Base-by-base conservation (phyloP, 1,140 invertebrate genomes). In the Neelides sp. region DNA sequence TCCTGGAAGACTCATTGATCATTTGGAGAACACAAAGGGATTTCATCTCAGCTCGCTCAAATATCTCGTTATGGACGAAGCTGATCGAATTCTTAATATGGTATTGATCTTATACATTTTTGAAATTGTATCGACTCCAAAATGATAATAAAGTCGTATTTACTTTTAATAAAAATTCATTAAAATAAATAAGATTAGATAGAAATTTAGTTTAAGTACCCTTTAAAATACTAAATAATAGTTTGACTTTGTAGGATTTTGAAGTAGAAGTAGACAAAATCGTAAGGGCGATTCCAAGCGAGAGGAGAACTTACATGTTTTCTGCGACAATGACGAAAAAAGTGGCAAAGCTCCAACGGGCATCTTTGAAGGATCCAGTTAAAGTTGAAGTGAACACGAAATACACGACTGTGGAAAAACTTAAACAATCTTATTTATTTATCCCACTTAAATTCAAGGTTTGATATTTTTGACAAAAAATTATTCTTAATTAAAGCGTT, bases 261-360 rank as follows among this genome's bases (percentile, higher is more conserved):
- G 90, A 94, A 69, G 80, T 83, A 15, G 91, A 97, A 74, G 79
- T 98, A 2, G 87, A 97, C 66, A 96, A 95, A 71, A 95, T 98
- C 50, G 67, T 98, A 2, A 83, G 84, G 64, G 87, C 85, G 0
- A 84, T 97, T 55, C 92, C 92, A 0, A 73, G 80, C 34, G 88
- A 96, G 62, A 75, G 91, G 17, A 71, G 78, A 47, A 97, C 92
- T 0, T 85, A 83, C 58, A 66, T 97, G 22, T 98, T 95, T 70
- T 95, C 92, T 1, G 93, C 93, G 2, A 98, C 93, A 17, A 98
- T 97, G 93, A 98, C 92, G 0, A 93, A 94, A 65, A 97, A 98
- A 73, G 92, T 97, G 1, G 80, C 89, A 58, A 98, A 98, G 69
- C 68, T 98, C 19, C 93, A 98, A 67, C 70, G 94, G 45, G 95